A percentile compares a stretch with the other conserved stretches of the same genome.
These are phyloP conservation scores for Eolophus roseicapilla DNA, from an alignment of 2,113 vertebrate species.

Conservation along the genomic window DNA sequence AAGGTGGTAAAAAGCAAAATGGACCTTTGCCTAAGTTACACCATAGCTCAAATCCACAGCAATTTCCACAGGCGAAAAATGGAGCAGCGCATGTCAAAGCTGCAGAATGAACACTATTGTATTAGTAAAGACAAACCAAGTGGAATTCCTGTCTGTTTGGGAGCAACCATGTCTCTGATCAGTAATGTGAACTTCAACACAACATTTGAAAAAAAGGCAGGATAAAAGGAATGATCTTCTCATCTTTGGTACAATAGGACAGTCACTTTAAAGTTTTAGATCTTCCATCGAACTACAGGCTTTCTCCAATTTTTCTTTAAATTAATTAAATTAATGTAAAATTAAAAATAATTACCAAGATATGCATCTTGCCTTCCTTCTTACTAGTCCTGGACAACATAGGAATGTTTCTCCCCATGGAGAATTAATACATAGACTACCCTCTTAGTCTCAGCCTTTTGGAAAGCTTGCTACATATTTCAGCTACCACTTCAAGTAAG, in stretches of 20 bases:
- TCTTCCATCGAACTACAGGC: neutral
- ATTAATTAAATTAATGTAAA: neutral
- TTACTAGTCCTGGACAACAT: neutral
- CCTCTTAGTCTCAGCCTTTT: neutral
- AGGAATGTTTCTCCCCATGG: neutral
- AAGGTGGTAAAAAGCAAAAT: neutral
- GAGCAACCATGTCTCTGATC: neutral
- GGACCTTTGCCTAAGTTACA: neutral
- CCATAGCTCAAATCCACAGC: neutral
- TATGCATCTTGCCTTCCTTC: neutral
- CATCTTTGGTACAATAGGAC: neutral
- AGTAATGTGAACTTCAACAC: neutral
- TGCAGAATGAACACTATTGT: no score
- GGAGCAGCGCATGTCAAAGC: accelerated
- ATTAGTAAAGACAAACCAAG: neutral
- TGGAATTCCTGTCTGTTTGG: neutral
- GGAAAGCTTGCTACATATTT: neutral
- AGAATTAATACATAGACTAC: neutral
- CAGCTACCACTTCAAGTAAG: neutral
- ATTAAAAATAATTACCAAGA: neutral
- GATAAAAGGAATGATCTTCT: neutral
- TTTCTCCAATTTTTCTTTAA: neutral
- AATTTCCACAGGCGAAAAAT: neutral
- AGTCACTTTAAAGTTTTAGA: neutral
- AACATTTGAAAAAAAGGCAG: neutral